Conservation (phyloP, 1,140 invertebrate species). For the Stenopsyche tienmushanensis region DNA sequence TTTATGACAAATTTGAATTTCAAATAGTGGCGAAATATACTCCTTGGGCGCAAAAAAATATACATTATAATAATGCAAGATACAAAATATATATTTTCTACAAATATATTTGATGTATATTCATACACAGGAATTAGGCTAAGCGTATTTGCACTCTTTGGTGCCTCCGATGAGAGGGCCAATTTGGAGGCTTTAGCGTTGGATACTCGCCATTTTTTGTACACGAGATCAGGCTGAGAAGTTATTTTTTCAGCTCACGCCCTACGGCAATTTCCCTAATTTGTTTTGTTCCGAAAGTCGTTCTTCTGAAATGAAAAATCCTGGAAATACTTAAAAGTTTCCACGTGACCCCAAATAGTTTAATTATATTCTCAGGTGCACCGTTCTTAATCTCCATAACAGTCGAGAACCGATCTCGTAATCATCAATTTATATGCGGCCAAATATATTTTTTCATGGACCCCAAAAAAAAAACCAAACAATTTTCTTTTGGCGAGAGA, state of each 20-base stretch:
- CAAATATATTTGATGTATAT: no score
- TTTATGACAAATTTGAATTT: slow-evolving; percentile 32
- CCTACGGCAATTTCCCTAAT: slow-evolving; percentile 28
- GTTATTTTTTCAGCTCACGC: neutral
- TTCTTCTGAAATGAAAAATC: slow-evolving; percentile 26
- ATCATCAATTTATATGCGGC: no score
- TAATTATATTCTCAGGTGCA: no score
- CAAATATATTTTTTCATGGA: no score
- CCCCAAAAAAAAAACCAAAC: no score
- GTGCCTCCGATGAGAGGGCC: neutral
- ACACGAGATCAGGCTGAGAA: slow-evolving; percentile 23
- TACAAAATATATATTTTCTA: no score
- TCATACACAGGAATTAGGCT: no score
- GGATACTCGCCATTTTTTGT: slow-evolving; percentile 30
- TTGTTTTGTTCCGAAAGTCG: slow-evolving; percentile 30
- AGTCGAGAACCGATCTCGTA: no score
- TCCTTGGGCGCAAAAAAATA: slow-evolving; percentile 3
- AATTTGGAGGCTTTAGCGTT: slow-evolving; percentile 19
- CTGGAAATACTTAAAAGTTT: slow-evolving; percentile 16
- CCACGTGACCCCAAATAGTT: slow-evolving; percentile 14
- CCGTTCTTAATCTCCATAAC: no score
- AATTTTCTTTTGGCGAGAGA: no score
- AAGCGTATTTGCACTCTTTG: slow-evolving; percentile 1
- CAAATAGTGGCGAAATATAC: slow-evolving; percentile 17
- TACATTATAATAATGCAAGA: no score